Conservation (phyloP, 2,888 invertebrate genomes). For the Drosophila parthenogenetica region DNA sequence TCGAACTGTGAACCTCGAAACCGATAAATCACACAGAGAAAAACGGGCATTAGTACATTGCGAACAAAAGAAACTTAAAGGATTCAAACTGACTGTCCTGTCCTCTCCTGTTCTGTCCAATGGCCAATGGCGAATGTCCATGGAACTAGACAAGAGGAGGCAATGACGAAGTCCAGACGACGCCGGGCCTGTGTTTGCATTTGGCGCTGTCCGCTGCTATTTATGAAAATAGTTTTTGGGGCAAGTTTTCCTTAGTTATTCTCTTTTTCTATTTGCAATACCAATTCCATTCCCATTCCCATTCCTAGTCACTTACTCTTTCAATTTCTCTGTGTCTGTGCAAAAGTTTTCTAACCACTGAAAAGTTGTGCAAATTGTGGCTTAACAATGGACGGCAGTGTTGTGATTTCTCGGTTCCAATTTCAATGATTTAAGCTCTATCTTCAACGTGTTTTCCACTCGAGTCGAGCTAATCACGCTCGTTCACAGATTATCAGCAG, state of each 20-base stretch:
- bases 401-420: constrained; percentile 71
- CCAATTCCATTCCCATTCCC: not conserved
- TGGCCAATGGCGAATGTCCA: constrained; percentile 1
- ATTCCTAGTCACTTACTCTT: not conserved
- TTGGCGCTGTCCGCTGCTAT: constrained; percentile 67
- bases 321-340: constrained; percentile 25
- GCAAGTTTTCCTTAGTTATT: constrained; percentile 40
- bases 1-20: constrained; percentile 79
- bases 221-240: constrained; percentile 76
- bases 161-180: constrained; percentile 61
- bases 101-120: no score
- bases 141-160: constrained; percentile 42
- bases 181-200: constrained; percentile 59
- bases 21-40: constrained; percentile 82
- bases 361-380: constrained; percentile 79
- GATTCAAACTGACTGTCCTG: constrained; percentile 68
- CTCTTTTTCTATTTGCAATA: not conserved
- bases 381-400: constrained; percentile 62
- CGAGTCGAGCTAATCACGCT: constrained; percentile 56
- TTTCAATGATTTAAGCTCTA: constrained; percentile 61
- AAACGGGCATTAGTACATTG: constrained; percentile 79
- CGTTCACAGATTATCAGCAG: constrained; percentile 27
- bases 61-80: constrained; percentile 77
- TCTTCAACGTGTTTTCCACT: constrained; percentile 22
- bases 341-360: constrained; percentile 72